Base-by-base conservation (phyloP, 2,113 vertebrate species). In the Calidris pygmaea region DNA sequence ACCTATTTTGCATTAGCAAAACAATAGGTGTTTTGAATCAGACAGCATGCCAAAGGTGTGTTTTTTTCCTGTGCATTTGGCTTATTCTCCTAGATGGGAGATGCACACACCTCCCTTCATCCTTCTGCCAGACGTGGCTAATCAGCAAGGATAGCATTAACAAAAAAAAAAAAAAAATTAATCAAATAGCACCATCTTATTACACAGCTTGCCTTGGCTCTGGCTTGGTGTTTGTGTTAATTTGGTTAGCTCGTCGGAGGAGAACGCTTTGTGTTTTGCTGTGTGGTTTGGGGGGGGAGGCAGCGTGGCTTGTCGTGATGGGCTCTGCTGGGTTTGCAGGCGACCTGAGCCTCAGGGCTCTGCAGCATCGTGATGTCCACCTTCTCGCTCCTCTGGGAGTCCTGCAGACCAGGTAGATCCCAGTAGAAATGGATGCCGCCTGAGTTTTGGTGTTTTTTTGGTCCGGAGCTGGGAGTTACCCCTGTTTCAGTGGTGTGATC, bases 21-120 rank as follows among this genome's bases (percentile, higher is more conserved):
- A 88, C 87, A 89, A 73, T 95, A 76, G 84, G 74, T 96, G 92
- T 89, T 87, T 92, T 73, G 56, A 80, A 71, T 84, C 50, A 55
- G 79, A 45, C 55, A 26, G 5, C 4, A 1, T 75, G 82, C 85
- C 71, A 82, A 10, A 86, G 76, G 39, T 66, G 5, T 21, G 8
- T 10, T 22, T 4, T 75, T 76, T 56, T 5, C 3, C n/a, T 26
- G 2, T 78, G 74, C 66, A 27, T 84, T 86, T 89, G 89, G 77
- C 87, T 62, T 75, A 8, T 84, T 77, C 62, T 73, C 18, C 2
- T 34, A 50, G 62, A 43, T 24, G 23, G 60, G 63, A 94, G 76
- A 47, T 76, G 37, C 59, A 48, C 10, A 34, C 39, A 21, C 60
- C 63, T 88, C 76, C 55, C 70, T 85, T 79, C 62, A 30, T 75